Base-by-base conservation (phyloP, 2,113 vertebrate genomes). In the Meles meles region DNA sequence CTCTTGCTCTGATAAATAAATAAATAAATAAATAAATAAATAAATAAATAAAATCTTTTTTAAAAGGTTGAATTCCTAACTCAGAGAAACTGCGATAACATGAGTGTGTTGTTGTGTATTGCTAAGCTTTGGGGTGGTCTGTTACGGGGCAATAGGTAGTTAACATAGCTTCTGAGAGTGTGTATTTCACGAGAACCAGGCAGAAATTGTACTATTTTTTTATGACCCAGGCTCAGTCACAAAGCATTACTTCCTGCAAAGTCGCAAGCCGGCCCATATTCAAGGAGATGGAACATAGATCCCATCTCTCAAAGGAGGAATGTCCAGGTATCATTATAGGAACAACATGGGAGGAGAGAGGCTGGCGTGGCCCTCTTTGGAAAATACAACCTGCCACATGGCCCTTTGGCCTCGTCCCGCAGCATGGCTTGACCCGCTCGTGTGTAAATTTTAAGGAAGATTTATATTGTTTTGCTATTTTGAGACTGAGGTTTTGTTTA, bases 401-500 rank as follows among this genome's bases (percentile, higher is more conserved):
- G 21, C 34, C 72, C 44, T 82, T 83, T 74, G 77, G 57, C 77
- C 37, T 72, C 63, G 63, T 90, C 39, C 80, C 27, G 14, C 1
- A 87, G 55, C 49, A 39, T 15, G 12, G 49, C 29, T 44, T 92
- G 55, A 47, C 44, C 59, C 80, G 23, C 21, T 92, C 39, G 14
- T 6, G 15, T n/a, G n/a, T n/a, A 81, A 57, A 87, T 94, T 81
- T 92, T 87, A 90, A 89, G 61, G 69, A 96, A 92, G 23, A 93
- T 92, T 88, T 92, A 29, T 49, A 69, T 82, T 94, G 47, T 65
- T 93, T 88, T 90, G 63, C 55, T 90, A 12, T 90, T 93, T 97
- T 86, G 77, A 96, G 95, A 87, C 21, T 44, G 13, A 93, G 31
- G n/a, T 39, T 97, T 90, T 92, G 61, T 95, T 89, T 93, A 55